Evolutionary conservation across 2,797 vertebrate genomes (phyloP).

Genomic region (Paedocypris micromegethes): DNA sequence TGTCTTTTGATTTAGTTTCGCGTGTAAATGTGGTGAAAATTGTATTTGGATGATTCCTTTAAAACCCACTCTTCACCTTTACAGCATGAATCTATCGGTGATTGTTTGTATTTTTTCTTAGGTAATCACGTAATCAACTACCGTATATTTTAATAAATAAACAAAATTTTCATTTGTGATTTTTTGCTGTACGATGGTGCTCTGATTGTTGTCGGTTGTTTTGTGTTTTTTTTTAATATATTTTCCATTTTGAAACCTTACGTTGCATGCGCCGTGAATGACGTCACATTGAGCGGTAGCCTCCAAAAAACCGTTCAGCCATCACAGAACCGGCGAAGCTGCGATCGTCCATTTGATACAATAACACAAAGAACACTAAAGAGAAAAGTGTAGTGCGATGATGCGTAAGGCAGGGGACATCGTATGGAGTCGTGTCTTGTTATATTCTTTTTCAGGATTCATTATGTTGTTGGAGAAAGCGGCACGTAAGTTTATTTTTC

Average conservation of each 20-base stretch:
- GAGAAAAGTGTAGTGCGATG: neutral
- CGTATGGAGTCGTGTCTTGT: conserved; percentile 65
- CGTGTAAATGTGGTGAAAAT: neutral
- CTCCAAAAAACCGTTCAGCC: neutral
- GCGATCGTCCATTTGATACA: neutral
- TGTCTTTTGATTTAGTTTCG: neutral
- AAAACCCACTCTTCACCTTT: too few species aligned
- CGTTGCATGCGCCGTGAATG: neutral
- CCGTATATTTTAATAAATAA: too few species aligned
- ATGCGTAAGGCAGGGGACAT: conserved; percentile 25
- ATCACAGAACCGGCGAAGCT: neutral
- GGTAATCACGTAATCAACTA: too few species aligned
- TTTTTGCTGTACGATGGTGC: too few species aligned
- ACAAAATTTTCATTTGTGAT: too few species aligned
- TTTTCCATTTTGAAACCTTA: neutral
- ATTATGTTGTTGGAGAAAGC: conserved; percentile 69
- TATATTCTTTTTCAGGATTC: conserved; percentile 68
- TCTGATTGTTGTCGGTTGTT: too few species aligned
- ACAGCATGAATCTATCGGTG: too few species aligned
- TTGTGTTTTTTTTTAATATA: too few species aligned
- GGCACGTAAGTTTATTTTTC: conserved; percentile 62
- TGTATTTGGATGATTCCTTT: neutral
- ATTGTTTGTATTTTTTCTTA: too few species aligned
- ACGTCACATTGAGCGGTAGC: conserved; percentile 30
- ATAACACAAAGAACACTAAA: neutral